Evolutionary conservation across 1,140 invertebrate species (phyloP).

Genomic region (Anagrus nilaparvatae): DNA sequence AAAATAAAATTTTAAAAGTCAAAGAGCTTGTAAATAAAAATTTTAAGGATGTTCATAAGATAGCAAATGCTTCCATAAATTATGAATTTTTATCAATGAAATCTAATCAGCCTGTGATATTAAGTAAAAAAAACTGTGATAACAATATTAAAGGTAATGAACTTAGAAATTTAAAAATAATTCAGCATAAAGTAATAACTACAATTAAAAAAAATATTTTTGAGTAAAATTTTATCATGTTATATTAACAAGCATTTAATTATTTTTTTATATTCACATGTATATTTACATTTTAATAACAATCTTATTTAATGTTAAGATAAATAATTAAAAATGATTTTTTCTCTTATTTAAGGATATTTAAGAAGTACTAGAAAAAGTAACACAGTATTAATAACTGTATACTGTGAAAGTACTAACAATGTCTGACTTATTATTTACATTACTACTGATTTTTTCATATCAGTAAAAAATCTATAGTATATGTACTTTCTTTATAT

Average conservation of each 20-base stretch:
- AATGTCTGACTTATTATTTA: too few relatives aligned
- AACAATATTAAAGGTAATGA: constrained; percentile 12
- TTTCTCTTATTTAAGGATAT: too few relatives aligned
- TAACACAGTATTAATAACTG: too few relatives aligned
- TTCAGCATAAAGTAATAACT: too few relatives aligned
- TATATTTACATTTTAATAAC: neutral
- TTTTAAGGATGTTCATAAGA: constrained; percentile 33
- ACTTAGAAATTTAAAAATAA: too few relatives aligned
- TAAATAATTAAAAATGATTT: too few relatives aligned
- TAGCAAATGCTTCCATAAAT: constrained; percentile 49
- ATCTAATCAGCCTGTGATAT: constrained; percentile 41
- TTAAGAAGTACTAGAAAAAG: too few relatives aligned
- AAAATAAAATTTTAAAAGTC: constrained; percentile 22
- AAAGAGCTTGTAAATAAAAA: constrained; percentile 35
- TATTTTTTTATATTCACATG: neutral
- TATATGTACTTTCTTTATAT: constrained; percentile 21
- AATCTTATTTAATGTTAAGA: too few relatives aligned
- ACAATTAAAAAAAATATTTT: too few relatives aligned
- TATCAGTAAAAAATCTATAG: constrained; percentile 14
- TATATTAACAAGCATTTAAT: neutral
- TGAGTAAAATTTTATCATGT: neutral
- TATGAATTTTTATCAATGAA: constrained; percentile 58
- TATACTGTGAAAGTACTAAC: neutral
- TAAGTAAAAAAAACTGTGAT: constrained; percentile 28
- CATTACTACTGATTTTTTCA: too few relatives aligned